Evolutionary conservation across 1,140 invertebrate species (phyloP).

Genomic region (Chymomyza costata): DNA sequence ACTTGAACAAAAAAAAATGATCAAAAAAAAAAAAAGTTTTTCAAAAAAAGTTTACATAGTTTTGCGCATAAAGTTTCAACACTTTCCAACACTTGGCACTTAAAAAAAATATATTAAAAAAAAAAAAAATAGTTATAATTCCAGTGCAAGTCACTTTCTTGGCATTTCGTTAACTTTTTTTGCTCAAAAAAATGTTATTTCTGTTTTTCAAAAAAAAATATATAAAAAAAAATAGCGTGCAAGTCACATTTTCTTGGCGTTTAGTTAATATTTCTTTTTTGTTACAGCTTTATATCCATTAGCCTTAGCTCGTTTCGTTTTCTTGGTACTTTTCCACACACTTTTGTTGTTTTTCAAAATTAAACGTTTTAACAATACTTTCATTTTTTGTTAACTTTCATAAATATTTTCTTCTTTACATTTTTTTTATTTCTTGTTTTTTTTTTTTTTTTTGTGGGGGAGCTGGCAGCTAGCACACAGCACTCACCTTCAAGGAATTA

Average conservation of each 20-base stretch:
- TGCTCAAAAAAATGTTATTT: constrained; percentile 30
- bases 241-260: constrained; percentile 25
- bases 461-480: constrained; percentile 7
- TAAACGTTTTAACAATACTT: not conserved
- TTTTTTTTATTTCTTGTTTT: not conserved
- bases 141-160: no score
- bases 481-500: constrained; percentile 76
- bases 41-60: not conserved
- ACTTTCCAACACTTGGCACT: constrained; percentile 33
- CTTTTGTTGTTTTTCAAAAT: constrained; percentile 17
- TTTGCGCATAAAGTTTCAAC: constrained; percentile 6
- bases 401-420: not conserved
- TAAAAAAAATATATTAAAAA: constrained; percentile 42
- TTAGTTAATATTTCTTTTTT: constrained; percentile 1
- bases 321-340: constrained; percentile 12
- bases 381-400: constrained; percentile 2
- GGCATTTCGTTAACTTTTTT: no score
- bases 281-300: not conserved
- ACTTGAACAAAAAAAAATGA: not conserved
- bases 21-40: not conserved
- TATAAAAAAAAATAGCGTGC: constrained; percentile 4
- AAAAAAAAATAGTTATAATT: not conserved
- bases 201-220: constrained; percentile 5
- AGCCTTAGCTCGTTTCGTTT: constrained; percentile 14
- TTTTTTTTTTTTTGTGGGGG: no score